phyloP scores from a whole-genome alignment of 2,113 vertebrate genomes.

The Cyanoramphus novaezelandiae region DNA sequence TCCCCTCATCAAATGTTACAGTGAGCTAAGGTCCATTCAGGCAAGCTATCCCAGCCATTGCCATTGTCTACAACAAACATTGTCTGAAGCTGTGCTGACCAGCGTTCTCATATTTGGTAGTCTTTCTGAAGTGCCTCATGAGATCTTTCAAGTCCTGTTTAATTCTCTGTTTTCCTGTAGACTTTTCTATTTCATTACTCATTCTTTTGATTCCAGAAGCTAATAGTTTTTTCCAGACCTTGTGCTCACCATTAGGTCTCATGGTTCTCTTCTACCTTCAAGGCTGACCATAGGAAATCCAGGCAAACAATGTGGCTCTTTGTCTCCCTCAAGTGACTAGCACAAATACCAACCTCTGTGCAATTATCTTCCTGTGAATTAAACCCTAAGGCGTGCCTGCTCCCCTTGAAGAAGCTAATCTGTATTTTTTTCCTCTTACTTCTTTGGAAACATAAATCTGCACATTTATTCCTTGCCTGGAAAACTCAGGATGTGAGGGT shows the following conservation, averaged over 20 bases:
- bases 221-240: background rate
- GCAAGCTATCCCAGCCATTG: background rate
- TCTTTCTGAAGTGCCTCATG: background rate
- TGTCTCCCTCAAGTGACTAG: constrained; percentile 50
- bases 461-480: background rate
- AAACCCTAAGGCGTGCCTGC: background rate
- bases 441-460: background rate
- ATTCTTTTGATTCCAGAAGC: background rate
- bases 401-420: background rate
- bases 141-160: background rate
- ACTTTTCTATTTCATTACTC: background rate
- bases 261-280: background rate
- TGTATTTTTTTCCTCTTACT: background rate
- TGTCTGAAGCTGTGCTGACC: background rate
- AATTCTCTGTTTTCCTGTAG: background rate
- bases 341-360: background rate
- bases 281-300: background rate
- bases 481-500: background rate
- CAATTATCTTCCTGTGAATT: background rate
- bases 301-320: background rate
- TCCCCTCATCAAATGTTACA: background rate
- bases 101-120: background rate
- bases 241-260: background rate
- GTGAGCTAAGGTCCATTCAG: background rate
- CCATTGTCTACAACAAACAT: background rate